phyloP scores from a whole-genome alignment of 2,113 vertebrate species.

The Tachuris rubrigastra region DNA sequence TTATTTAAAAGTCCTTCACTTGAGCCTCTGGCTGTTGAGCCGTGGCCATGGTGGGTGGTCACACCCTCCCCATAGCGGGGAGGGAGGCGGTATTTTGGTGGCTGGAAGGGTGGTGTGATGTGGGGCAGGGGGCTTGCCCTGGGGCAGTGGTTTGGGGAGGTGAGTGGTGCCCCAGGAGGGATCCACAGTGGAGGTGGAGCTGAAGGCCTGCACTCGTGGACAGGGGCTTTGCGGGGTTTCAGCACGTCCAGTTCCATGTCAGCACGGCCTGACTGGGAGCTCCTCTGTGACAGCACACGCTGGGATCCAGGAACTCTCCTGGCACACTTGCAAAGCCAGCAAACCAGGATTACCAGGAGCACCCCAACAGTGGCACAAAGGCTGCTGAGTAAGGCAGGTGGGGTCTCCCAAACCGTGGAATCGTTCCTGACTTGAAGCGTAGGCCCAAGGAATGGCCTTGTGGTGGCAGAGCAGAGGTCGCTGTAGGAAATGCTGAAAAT shows the following conservation, averaged over 20 bases:
- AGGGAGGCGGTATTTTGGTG: conserved; percentile 38
- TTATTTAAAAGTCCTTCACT: not conserved
- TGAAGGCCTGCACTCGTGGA: not conserved
- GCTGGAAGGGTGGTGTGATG: not conserved
- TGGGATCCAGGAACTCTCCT: not conserved
- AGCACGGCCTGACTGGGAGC: not conserved
- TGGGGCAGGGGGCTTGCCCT: not conserved
- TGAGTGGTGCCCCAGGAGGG: not conserved
- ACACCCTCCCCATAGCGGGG: not conserved
- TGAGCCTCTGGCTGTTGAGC: not conserved
- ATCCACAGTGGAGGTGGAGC: not conserved
- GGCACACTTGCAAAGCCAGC: not conserved
- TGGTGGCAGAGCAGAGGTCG: not conserved
- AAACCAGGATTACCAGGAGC: not conserved
- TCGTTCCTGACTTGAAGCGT: not conserved
- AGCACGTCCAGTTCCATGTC: conserved; percentile 2
- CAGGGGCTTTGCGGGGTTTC: not conserved
- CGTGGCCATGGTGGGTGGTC: not conserved
- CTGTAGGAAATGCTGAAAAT: conserved; percentile 21
- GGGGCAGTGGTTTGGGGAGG: not conserved
- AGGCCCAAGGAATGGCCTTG: not conserved
- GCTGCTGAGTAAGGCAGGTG: not conserved
- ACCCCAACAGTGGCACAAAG: not conserved
- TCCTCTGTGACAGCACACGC: not conserved
- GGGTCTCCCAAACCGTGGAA: not conserved